Percentiles rank a stretch among this genome's conserved stretches.
Evolutionary conservation across 2,113 vertebrate species (phyloP).

Genomic region (Sula dactylatra): DNA sequence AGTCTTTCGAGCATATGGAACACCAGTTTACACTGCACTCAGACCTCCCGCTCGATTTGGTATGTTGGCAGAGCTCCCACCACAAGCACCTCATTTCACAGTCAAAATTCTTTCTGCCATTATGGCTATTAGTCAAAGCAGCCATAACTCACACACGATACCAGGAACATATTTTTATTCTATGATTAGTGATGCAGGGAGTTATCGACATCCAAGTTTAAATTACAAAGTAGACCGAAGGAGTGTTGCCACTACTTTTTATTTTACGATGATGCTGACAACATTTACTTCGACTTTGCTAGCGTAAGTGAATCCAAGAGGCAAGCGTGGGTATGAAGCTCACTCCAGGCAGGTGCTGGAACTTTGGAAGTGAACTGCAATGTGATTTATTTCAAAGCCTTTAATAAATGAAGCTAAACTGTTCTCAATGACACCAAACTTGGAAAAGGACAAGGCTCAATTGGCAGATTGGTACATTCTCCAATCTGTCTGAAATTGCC

Average conservation of each 20-base stretch:
- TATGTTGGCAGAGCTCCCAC: slow-evolving; percentile 32
- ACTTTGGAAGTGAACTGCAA: neutral
- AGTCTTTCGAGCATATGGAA: slow-evolving; percentile 53
- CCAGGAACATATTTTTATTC: neutral
- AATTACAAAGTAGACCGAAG: neutral
- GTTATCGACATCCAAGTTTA: neutral
- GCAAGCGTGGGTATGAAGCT: neutral
- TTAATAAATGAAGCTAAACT: neutral
- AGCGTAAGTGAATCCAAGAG: neutral
- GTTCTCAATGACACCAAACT: neutral
- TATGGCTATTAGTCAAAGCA: slow-evolving; percentile 26
- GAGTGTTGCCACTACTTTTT: neutral
- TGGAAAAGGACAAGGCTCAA: slow-evolving; percentile 11
- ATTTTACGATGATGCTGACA: neutral
- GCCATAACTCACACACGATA: neutral
- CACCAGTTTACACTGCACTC: neutral
- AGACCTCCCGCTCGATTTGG: slow-evolving; percentile 12
- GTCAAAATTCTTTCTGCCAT: neutral
- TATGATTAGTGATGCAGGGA: neutral
- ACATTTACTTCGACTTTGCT: neutral
- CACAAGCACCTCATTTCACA: neutral
- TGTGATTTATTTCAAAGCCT: neutral
- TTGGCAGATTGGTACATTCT: neutral
- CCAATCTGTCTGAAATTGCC: neutral
- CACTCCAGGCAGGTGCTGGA: neutral